Percentiles rank a stretch among this genome's conserved stretches.
phyloP scores from a whole-genome alignment of 2,113 vertebrate genomes.

The Campylomormyrus tamandua region DNA sequence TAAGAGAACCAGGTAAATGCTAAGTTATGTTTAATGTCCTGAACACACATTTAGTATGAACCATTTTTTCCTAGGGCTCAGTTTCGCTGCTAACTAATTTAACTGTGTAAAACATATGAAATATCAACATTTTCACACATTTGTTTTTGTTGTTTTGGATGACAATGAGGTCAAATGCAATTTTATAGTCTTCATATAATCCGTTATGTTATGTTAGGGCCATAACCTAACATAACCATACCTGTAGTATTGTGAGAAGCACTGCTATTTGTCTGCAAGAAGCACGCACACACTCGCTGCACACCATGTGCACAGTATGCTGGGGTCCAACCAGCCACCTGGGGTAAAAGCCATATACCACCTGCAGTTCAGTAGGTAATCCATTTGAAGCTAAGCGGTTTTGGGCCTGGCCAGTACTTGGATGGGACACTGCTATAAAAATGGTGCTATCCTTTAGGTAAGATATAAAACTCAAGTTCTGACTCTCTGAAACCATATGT shows the following conservation, averaged over 20 bases:
- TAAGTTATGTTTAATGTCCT: no score
- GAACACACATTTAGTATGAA: no score
- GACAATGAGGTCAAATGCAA: not conserved
- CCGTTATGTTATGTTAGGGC: not conserved
- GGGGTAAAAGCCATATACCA: not conserved
- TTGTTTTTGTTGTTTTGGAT: not conserved
- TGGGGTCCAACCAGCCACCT: not conserved
- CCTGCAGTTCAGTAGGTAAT: not conserved
- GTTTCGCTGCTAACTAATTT: not conserved
- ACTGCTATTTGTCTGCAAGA: no score
- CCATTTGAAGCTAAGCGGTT: not conserved
- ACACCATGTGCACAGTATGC: not conserved
- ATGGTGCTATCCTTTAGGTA: not conserved
- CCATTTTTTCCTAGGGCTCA: not conserved
- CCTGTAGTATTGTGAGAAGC: not conserved
- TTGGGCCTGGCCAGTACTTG: not conserved
- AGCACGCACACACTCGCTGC: not conserved
- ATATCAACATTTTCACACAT: not conserved
- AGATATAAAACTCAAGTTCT: not conserved
- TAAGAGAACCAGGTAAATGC: no score
- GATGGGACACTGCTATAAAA: not conserved
- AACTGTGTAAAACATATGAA: no score
- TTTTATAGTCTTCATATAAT: not conserved
- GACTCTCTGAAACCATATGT: not conserved
- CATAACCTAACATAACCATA: not conserved